Percentiles rank a stretch among this genome's conserved stretches.
These are phyloP conservation scores for Lacerta agilis DNA, from an alignment of 2,797 vertebrate genomes.

Conservation along the genomic window DNA sequence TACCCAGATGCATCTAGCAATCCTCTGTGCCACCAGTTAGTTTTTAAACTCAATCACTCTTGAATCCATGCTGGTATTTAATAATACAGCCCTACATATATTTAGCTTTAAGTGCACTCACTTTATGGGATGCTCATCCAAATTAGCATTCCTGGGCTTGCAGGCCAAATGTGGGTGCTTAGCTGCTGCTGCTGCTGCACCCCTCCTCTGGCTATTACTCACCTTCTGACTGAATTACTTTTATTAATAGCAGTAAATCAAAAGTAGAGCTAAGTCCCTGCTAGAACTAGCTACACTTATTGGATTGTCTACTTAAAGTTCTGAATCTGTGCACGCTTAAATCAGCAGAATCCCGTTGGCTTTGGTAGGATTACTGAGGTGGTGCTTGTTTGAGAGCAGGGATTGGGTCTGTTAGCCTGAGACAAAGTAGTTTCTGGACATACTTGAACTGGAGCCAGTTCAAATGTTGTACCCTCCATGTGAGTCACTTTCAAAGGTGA, in stretches of 20 bases:
- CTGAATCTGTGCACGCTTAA: neutral
- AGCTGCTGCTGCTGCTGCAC: neutral
- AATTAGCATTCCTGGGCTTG: neutral
- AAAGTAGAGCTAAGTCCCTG: neutral
- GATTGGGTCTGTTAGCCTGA: neutral
- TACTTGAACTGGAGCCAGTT: neutral
- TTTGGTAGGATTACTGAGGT: neutral
- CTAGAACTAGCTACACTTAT: neutral
- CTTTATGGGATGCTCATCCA: neutral
- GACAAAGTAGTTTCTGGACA: neutral
- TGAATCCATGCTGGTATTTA: neutral
- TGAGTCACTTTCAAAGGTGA: neutral
- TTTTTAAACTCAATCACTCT: neutral
- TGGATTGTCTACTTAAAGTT: constrained; percentile 20
- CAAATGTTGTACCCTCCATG: no score
- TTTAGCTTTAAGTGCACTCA: neutral
- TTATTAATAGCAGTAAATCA: neutral
- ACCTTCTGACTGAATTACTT: neutral
- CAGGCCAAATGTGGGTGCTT: neutral
- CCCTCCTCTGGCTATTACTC: neutral
- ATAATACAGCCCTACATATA: neutral
- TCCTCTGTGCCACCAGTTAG: neutral
- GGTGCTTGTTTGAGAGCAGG: neutral
- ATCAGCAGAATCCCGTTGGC: neutral
- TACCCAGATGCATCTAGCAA: neutral